phyloP scores from a whole-genome alignment of 1,140 invertebrate genomes.

The Gonatopus flavifemur region DNA sequence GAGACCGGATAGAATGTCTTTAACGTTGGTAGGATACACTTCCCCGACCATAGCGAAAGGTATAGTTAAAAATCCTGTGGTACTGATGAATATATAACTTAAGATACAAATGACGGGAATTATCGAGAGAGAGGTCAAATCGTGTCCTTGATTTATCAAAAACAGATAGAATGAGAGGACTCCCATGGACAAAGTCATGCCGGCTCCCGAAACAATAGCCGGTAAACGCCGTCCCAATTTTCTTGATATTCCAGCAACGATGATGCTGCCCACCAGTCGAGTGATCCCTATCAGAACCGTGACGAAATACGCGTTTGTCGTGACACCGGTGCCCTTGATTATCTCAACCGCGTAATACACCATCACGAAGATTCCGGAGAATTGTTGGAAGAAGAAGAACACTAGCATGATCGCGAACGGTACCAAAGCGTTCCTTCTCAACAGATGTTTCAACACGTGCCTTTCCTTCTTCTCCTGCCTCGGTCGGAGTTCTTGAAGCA shows the following conservation, averaged over 20 bases:
- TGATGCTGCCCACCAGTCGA: conserved; percentile 58
- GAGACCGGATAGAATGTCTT: conserved; percentile 69
- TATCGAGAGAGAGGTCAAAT: conserved; percentile 31
- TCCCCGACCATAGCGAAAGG: conserved; percentile 80
- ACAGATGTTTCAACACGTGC: conserved; percentile 44
- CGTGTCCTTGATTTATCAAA: conserved; percentile 35
- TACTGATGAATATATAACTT: conserved; percentile 64
- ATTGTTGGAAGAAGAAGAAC: conserved; percentile 78
- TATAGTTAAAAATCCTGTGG: conserved; percentile 65
- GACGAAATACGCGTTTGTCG: conserved; percentile 62
- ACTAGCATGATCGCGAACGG: conserved; percentile 67
- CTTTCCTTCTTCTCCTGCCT: conserved; percentile 33
- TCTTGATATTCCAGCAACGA: conserved; percentile 60
- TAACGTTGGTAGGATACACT: conserved; percentile 67
- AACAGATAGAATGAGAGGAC: conserved; percentile 58
- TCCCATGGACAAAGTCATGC: conserved; percentile 65
- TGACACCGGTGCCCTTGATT: conserved; percentile 61
- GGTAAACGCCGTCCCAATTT: conserved; percentile 62
- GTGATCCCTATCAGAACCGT: conserved; percentile 63
- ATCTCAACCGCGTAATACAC: conserved; percentile 76
- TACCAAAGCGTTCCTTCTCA: conserved; percentile 60
- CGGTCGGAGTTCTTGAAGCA: conserved; percentile 35
- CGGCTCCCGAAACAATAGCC: conserved; percentile 63
- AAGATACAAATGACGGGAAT: conserved; percentile 60
- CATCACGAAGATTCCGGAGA: conserved; percentile 74